Conservation (phyloP, 2,888 invertebrate genomes). For the Ptychoptera contaminata region DNA sequence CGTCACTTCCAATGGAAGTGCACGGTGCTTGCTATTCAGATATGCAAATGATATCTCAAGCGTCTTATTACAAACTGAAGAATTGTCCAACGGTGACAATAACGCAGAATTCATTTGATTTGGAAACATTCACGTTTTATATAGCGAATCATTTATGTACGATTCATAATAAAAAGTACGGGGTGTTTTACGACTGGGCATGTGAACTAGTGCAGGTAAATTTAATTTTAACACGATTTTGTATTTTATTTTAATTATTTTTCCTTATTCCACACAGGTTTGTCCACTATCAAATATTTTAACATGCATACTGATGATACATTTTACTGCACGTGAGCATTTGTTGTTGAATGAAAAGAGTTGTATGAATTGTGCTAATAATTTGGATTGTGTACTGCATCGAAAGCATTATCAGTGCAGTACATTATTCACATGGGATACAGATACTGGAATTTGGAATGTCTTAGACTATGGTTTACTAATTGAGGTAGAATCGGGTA, state of each 20-base stretch:
- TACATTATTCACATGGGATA: constrained; percentile 30
- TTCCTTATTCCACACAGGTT: constrained; percentile 14
- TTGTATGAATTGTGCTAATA: constrained; percentile 25
- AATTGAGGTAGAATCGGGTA: constrained; percentile 16
- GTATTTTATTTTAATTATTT: not conserved
- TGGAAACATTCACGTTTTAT: constrained; percentile 30
- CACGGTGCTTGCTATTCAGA: constrained; percentile 31
- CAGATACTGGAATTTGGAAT: constrained; percentile 27
- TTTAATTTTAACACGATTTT: not conserved
- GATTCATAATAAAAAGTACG: constrained; percentile 29
- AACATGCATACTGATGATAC: constrained; percentile 26
- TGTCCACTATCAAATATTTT: constrained; percentile 26
- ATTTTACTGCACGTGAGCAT: constrained; percentile 29
- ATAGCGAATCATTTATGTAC: constrained; percentile 30
- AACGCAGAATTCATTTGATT: constrained; percentile 30
- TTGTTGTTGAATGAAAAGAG: constrained; percentile 14
- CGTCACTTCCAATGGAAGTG: constrained; percentile 29
- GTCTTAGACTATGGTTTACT: constrained; percentile 29
- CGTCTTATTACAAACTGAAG: constrained; percentile 25
- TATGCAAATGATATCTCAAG: constrained; percentile 32
- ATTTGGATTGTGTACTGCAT: constrained; percentile 25
- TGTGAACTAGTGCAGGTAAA: constrained; percentile 26
- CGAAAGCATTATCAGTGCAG: constrained; percentile 28
- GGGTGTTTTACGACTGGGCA: constrained; percentile 31
- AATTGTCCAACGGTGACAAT: constrained; percentile 25